phyloP scores from a whole-genome alignment of 2,113 vertebrate species.

The Muntiacus reevesi region DNA sequence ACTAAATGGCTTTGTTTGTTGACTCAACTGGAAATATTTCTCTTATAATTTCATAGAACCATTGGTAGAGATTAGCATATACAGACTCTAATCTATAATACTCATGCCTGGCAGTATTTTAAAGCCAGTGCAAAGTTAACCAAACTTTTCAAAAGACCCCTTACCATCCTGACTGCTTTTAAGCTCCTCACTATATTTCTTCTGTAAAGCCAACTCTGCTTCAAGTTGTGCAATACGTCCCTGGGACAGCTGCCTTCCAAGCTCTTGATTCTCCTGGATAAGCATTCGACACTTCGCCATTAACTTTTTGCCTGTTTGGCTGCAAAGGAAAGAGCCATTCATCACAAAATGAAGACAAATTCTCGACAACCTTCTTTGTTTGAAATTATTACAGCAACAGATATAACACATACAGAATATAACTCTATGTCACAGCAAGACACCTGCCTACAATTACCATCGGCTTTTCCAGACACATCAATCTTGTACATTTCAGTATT shows the following conservation, averaged over 20 bases:
- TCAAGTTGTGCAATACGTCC: constrained; percentile 99
- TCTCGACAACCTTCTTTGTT: constrained; percentile 75
- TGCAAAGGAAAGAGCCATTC: constrained; percentile 99
- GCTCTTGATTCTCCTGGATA: constrained; percentile 99
- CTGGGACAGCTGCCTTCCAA: constrained; percentile 99
- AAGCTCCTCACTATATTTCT: constrained; percentile 99
- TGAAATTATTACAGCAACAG: constrained; percentile 64
- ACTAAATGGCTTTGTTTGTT: neutral
- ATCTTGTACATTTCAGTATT: constrained; percentile 71
- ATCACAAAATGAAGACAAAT: constrained; percentile 91
- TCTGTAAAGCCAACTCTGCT: constrained; percentile 98
- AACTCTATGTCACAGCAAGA: constrained; percentile 73
- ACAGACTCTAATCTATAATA: constrained; percentile 40
- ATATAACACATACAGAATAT: constrained; percentile 70
- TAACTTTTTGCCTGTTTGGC: constrained; percentile 99
- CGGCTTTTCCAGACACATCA: constrained; percentile 61
- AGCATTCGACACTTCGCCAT: constrained; percentile 99
- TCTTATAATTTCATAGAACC: neutral
- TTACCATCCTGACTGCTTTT: constrained; percentile 99
- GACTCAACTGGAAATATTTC: neutral
- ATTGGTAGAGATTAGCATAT: neutral
- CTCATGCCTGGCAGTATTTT: constrained; percentile 30
- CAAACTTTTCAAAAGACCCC: constrained; percentile 78
- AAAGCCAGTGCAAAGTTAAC: constrained; percentile 66
- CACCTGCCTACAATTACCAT: constrained; percentile 77